Evolutionary conservation across 2,113 vertebrate genomes (phyloP), one percentile per base, ranked within the genome.

Genomic region (Grallaria varia): DNA sequence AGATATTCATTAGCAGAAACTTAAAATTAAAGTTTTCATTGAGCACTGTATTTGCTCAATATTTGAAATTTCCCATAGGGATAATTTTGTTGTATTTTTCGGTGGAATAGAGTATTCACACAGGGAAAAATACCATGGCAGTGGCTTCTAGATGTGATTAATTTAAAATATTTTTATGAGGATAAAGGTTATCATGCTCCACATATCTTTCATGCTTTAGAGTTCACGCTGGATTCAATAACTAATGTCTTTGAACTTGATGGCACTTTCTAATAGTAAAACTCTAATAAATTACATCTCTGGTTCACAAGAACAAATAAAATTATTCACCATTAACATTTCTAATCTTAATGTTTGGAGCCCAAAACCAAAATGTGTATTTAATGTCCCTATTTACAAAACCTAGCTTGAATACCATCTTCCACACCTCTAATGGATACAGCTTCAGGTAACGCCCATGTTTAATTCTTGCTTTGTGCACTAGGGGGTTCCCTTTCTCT

Each of bases 401-500:
- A 58, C 42, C 53, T 30, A n/a, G 1, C 18, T 85, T 79, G 27
- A 78, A 37, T 88, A 33, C 5, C 14, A 27, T 8, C 10, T 52
- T 73, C 12, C 53, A 25, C 6, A 63, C 2, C 6, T 44, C 66
- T 79, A 33, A 50, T 21, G 23, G 22, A 37, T 37, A 16, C 9
- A 84, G 40, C 8, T 83, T 62, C 30, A 80, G 44, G 6, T 58
- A 71, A 62, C 16, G 49, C 18, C 10, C 16, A 22, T 82, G 82
- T 82, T 93, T 93, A 79, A 75, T 96, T 94, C 96, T 84, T 40
- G 47, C 42, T 88, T 75, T 7, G 22, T 94, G 72, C 98, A 5
- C 97, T 97, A 98, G 98, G 92, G 97, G 97, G 95, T 84, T 94
- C 91, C 40, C 89, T 97, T 98, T 96, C 78, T 92, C 50, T 96